Base-by-base conservation (phyloP, 2,888 invertebrate species). In the Tridacna gigas region DNA sequence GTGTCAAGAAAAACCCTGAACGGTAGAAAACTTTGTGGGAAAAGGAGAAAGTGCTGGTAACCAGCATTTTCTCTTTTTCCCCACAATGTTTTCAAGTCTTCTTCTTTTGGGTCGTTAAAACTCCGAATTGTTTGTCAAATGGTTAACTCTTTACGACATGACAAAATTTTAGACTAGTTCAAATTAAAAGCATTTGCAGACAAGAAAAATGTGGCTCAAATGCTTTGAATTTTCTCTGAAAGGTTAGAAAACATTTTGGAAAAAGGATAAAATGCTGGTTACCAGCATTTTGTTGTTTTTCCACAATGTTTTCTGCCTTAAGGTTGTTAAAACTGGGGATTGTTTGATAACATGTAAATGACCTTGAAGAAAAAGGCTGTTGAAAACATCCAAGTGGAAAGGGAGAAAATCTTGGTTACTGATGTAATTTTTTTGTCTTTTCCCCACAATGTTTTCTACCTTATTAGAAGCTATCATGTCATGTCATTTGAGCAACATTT, bases 61-160 rank as follows among this genome's bases (percentile, higher is more conserved):
- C n/a, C 13, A 63, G 63, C 63, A 63, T 15, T 22, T 63, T 63
- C 63, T 63, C 12, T n/a, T 63, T 63, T n/a, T 63, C 13, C n/a
- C 22, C 63, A 63, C 12, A 63, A 63, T 63, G 63, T 63, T 63
- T 63, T 63, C 22, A 22, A 63, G 63, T 63, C n/a, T 12, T 63
- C 22, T 63, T 12, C 63, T 63, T 9, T 22, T 15, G 63, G n/a
- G 18, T 12, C 63, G 22, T 63, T n/a, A 63, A n/a, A 51, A 51
- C n/a, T n/a, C n/a, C n/a, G n/a, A n/a, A n/a, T n/a, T n/a, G n/a
- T n/a, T n/a, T n/a, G n/a, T n/a, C n/a, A n/a, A n/a, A n/a, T n/a
- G n/a, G n/a, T n/a, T n/a, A n/a, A n/a, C n/a, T n/a, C n/a, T n/a
- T n/a, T n/a, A n/a, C n/a, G n/a, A n/a, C n/a, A n/a, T n/a, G n/a